Base-by-base conservation (phyloP, 2,888 invertebrate species). In the Tipula helvola region DNA sequence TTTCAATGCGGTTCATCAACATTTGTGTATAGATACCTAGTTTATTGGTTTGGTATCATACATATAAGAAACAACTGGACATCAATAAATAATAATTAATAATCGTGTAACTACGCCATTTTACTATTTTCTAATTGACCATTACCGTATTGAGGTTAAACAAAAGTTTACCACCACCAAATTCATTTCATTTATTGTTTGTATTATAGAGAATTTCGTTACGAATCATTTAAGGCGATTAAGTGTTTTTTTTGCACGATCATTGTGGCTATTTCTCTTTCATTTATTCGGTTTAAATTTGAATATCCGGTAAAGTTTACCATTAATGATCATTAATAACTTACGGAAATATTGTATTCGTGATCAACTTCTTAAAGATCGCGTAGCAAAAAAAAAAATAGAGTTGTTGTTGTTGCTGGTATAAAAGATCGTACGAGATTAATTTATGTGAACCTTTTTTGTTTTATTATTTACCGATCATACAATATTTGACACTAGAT, bases 191-290 rank as follows among this genome's bases (percentile, higher is more conserved):
- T 39, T 39, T 39, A 5, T 47, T 47, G 13, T 47, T 47, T 47
- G 4, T 42, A 42, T 44, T 44, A 44, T 8, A 44, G 3, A 44
- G 3, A 52, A 52, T 71, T 71, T 71, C 71, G 71, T 71, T 71
- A 71, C 71, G 71, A 71, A 71, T 71, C 71, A 71, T 71, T 71
- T 71, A 71, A 71, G 71, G 71, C 71, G 71, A 71, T 71, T 71
- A 71, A 8, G 28, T 1, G 3, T 71, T 18, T 71, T 71, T 71
- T 71, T 71, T 71, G 71, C 71, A 71, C 71, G 28, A 71, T 71
- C 71, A 28, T 18, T 71, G 28, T 71, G 52, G 5, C 28, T 28
- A 28, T 71, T 28, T 71, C 71, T 71, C 71, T 71, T 28, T 28
- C 28, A 71, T 71, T 7, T 71, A 28, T 71, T 71, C 71, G 71